Conservation (phyloP, 1,140 invertebrate genomes). For the Brachystomella parvula region DNA sequence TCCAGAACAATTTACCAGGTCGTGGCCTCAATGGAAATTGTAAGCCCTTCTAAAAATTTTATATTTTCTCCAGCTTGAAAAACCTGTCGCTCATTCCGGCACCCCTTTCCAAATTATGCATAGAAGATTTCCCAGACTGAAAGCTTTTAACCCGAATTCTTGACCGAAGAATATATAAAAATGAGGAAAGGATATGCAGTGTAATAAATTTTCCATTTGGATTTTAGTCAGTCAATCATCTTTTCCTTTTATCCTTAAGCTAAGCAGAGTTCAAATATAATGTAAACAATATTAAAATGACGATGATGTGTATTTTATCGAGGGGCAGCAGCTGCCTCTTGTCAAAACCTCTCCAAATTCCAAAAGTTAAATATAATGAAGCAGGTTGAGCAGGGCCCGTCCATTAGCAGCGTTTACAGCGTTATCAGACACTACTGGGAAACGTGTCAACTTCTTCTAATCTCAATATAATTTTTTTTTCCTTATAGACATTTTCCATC, state of each 20-base stretch:
- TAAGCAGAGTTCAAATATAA: not conserved
- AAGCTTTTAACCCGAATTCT: not conserved
- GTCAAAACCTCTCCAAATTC: not conserved
- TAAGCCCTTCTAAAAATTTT: not conserved
- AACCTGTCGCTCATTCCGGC: too few relatives aligned
- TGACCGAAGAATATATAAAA: not conserved
- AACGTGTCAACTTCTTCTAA: not conserved
- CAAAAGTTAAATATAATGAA: not conserved
- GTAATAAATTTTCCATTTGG: not conserved
- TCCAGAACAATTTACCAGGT: slow-evolving; percentile 12
- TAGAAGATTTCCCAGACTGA: not conserved
- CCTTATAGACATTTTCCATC: slow-evolving; percentile 1
- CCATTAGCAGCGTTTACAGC: not conserved
- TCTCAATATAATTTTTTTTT: not conserved
- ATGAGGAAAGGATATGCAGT: not conserved
- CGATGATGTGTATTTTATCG: not conserved
- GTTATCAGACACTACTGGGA: not conserved
- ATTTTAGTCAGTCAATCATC: not conserved
- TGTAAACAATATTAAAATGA: not conserved
- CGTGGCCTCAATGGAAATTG: not conserved
- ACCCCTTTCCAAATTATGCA: not conserved
- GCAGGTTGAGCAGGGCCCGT: not conserved
- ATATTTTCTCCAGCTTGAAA: not conserved
- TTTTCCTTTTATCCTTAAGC: not conserved
- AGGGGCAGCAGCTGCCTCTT: not conserved